A percentile compares a stretch with the other conserved stretches of the same genome.
phyloP scores from a whole-genome alignment of 2,888 invertebrate genomes.

The Lepidocyrtinus sp. region DNA sequence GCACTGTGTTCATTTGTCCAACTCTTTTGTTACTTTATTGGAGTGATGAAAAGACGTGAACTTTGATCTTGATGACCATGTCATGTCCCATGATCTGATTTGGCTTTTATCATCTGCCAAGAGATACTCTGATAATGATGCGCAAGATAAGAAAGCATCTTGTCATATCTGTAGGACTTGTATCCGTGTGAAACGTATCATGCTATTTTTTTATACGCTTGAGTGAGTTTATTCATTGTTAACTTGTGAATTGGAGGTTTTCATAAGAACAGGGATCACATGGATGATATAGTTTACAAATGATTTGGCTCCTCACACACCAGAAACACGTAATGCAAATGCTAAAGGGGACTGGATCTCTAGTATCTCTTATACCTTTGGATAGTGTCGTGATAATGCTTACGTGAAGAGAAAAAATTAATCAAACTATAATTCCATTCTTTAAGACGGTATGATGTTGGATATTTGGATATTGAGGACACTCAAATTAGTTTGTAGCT shows the following conservation, averaged over 20 bases:
- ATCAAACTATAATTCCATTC: slow-evolving; percentile 8
- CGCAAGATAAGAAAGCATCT: too few relatives aligned
- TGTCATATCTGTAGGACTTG: too few relatives aligned
- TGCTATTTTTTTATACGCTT: too few relatives aligned
- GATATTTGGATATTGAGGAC: slow-evolving; percentile 33
- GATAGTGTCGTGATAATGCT: background rate
- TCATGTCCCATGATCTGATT: slow-evolving; percentile 13
- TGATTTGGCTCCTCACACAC: background rate
- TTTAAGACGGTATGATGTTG: background rate
- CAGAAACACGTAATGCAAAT: too few relatives aligned
- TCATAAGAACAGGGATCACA: background rate
- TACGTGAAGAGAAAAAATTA: slow-evolving; percentile 43
- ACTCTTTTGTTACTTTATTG: slow-evolving; percentile 22
- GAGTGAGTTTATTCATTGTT: too few relatives aligned
- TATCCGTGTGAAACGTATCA: too few relatives aligned
- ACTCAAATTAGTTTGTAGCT: slow-evolving; percentile 17
- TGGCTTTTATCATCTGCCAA: too few relatives aligned
- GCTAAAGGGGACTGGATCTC: background rate
- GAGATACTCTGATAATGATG: too few relatives aligned
- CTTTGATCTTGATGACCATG: slow-evolving; percentile 22
- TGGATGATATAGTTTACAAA: background rate
- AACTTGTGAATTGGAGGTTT: background rate
- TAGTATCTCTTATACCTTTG: too few relatives aligned
- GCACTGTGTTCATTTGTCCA: background rate
- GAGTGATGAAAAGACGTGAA: slow-evolving; percentile 29